These are phyloP conservation scores for Drosophila repleta DNA, from an alignment of 1,140 invertebrate species.

Conservation along the genomic window DNA sequence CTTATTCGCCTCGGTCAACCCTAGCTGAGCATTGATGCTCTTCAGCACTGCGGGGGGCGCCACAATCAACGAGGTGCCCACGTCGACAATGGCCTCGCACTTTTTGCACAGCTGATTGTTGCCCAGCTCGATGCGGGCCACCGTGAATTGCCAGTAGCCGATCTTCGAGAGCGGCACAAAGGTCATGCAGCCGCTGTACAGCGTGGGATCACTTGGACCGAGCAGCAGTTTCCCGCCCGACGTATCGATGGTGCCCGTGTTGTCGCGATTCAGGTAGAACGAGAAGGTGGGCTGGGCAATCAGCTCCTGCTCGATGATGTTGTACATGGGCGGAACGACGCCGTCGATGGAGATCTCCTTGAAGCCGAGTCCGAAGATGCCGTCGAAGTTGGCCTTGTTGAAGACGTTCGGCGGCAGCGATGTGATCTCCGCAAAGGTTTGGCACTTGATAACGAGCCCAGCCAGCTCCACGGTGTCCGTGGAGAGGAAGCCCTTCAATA, in stretches of 20 bases:
- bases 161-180: conserved; percentile 93
- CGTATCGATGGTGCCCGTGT: conserved; percentile 85
- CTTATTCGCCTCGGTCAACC: conserved; percentile 89
- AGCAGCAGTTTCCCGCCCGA: conserved; percentile 96
- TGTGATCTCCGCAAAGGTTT: conserved; percentile 98
- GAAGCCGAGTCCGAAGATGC: conserved; percentile 96
- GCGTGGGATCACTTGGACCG: conserved; percentile 94
- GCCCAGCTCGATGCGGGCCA: conserved; percentile 88
- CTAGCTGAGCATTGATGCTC: conserved; percentile 88
- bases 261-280: conserved; percentile 91
- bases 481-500: conserved; percentile 93
- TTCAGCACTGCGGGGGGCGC: conserved; percentile 91
- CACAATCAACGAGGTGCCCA: conserved; percentile 97
- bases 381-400: conserved; percentile 97
- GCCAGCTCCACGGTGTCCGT: conserved; percentile 90
- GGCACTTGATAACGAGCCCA: conserved; percentile 88
- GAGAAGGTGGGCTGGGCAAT: conserved; percentile 94
- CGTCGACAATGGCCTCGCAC: conserved; percentile 97
- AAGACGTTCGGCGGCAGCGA: conserved; percentile 94
- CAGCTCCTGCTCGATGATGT: conserved; percentile 93
- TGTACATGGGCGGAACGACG: conserved; percentile 96
- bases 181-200: conserved; percentile 95
- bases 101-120: conserved; percentile 85
- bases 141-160: conserved; percentile 98
- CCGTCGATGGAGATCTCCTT: conserved; percentile 93